Conservation (phyloP, 37 sponge, comb jelly and placozoan genomes). For the Dysidea cf. avara region DNA sequence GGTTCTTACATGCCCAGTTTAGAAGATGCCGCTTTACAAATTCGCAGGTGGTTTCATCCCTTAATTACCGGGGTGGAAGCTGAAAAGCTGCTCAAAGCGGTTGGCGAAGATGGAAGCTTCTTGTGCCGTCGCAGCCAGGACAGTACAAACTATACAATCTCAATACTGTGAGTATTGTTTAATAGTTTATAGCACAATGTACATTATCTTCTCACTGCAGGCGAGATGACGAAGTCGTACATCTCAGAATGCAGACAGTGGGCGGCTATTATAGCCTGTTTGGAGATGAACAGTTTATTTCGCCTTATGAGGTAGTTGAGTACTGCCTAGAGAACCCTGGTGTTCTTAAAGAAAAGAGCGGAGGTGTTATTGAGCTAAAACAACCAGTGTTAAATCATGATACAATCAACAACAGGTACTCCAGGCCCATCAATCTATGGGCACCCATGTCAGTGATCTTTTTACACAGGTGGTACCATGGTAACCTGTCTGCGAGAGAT, state of each 20-base stretch:
- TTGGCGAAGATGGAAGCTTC: neutral
- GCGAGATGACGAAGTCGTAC: neutral
- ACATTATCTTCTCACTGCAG: slow-evolving; percentile 2
- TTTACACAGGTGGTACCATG: slow-evolving; percentile 4
- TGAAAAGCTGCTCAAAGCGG: neutral
- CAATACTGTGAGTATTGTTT: neutral
- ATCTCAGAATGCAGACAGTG: neutral
- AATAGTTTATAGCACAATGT: neutral
- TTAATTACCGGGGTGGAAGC: neutral
- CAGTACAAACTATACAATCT: neutral
- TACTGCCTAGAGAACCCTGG: slow-evolving; percentile 11
- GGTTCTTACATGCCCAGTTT: no score
- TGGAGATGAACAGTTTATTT: slow-evolving; percentile 6
- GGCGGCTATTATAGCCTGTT: neutral
- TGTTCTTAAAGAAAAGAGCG: neutral
- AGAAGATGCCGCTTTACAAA: no score
- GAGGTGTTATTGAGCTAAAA: slow-evolving; percentile 6
- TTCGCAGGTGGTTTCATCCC: neutral
- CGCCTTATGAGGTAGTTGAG: slow-evolving; percentile 1
- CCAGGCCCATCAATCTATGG: neutral
- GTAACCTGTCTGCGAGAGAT: slow-evolving; percentile 27
- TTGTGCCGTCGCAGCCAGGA: neutral
- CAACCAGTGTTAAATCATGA: neutral
- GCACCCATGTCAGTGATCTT: no score
- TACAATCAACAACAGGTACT: slow-evolving; percentile 29